These are phyloP conservation scores for Diacarnus erythraeanus DNA, from an alignment of 37 sponge, comb jelly and placozoan genomes.

Conservation along the genomic window DNA sequence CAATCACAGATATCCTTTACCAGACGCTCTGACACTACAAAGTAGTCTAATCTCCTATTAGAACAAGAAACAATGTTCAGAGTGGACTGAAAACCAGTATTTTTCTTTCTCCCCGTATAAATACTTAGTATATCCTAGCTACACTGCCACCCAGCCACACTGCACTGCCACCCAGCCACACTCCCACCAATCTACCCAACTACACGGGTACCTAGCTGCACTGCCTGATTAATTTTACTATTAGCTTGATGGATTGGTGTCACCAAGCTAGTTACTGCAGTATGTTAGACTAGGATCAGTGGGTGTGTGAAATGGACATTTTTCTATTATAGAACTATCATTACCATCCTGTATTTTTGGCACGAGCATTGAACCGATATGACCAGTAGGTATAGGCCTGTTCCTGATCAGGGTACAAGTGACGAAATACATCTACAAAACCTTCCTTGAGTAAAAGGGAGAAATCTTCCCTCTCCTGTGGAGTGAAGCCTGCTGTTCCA, in stretches of 20 bases:
- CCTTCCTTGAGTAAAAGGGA: conserved; percentile 63
- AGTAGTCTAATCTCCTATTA: conserved; percentile 96
- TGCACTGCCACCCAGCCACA: no score
- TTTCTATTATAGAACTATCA: neutral
- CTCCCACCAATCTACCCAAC: no score
- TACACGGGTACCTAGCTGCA: no score
- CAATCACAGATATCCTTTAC: conserved; percentile 64
- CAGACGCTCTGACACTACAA: conserved; percentile 78
- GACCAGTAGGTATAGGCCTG: conserved; percentile 95
- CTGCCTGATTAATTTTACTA: no score
- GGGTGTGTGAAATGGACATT: neutral
- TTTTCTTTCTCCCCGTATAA: neutral
- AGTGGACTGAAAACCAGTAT: no score
- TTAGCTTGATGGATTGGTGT: no score
- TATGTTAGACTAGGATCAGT: neutral
- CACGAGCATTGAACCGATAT: conserved; percentile 74
- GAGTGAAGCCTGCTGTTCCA: conserved; percentile 88
- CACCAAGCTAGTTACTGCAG: no score
- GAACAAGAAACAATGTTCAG: no score
- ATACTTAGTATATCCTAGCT: neutral
- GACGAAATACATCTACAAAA: conserved; percentile 87
- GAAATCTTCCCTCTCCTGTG: conserved; percentile 91
- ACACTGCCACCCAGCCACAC: neutral
- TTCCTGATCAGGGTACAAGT: conserved; percentile 79
- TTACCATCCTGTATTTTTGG: conserved; percentile 88